Evolutionary conservation across 1,140 invertebrate genomes (phyloP), one percentile per base, ranked within the genome.

Genomic region (Proctacanthus coquilletti): DNA sequence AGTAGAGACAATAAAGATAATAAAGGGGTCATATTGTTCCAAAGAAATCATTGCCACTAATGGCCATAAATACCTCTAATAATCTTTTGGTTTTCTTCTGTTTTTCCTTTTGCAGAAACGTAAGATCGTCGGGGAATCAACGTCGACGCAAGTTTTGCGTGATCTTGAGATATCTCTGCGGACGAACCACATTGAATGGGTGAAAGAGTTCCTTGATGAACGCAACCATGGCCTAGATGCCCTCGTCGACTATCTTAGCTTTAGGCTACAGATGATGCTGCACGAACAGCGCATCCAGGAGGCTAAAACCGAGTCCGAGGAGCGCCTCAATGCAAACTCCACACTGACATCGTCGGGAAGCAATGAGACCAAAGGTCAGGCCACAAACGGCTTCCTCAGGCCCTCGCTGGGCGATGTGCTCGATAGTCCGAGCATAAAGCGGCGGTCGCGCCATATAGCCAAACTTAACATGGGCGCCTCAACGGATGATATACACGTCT

Each of bases 171-270:
- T 98, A 53, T 98, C 95, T 8, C 66, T 99, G 38, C 74, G 95
- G 48, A 98, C 95, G 31, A 98, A 98, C 70, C 88, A 95, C 60
- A 98, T 99, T 53, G 94, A 98, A 88, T 98, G 95, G 95, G 95
- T 98, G 21, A 74, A 89, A 50, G 89, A 97, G 64, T 99, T 98
- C 66, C 68, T 99, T 27, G 86, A 92, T 63, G 88, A 96, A 47
- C 77, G 87, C 41, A 95, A 98, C 64, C 80, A 86, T 60, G 95
- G 95, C 3, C 64, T 99, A 37, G 91, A 97, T 62, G 86, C 95
- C 27, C 68, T 99, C 38, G 86, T 98, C 40, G 91, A 97, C 62
- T 99, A 98, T 69, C 72, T 98, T 42, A 91, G 85, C 63, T 93
- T 91, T 68, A 74, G 88, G 46, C 68, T 93, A 50, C 74, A 80